A percentile compares a stretch with the other conserved stretches of the same genome.
These are phyloP conservation scores for Tympanuchus pallidicinctus DNA, from an alignment of 2,113 vertebrate genomes.

Conservation along the genomic window DNA sequence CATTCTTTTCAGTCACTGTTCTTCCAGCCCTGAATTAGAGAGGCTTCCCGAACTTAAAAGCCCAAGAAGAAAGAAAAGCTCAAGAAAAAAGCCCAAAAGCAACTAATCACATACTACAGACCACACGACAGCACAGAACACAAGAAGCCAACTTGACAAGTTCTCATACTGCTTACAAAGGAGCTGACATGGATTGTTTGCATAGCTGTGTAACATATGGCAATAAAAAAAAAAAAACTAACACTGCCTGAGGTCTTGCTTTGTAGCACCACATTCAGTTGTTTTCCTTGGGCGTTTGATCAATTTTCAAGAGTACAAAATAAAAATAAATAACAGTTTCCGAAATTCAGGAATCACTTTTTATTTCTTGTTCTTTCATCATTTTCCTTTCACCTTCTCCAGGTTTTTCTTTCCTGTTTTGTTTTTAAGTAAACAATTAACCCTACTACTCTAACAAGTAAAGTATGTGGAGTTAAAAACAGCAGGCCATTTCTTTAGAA, in stretches of 20 bases:
- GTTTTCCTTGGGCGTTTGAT: background rate
- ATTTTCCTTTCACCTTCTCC: background rate
- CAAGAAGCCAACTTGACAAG: background rate
- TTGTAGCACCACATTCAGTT: background rate
- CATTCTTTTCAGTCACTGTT: background rate
- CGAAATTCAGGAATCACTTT: background rate
- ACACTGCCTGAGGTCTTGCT: background rate
- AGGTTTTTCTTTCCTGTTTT: background rate
- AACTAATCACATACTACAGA: background rate
- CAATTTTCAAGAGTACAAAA: background rate
- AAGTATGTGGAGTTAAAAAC: background rate
- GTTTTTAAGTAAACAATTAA: background rate
- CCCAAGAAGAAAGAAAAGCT: background rate
- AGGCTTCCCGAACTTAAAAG: background rate
- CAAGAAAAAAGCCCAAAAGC: background rate
- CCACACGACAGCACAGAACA: background rate
- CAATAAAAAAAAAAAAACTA: conserved; percentile 1
- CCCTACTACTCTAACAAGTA: background rate
- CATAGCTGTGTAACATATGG: background rate
- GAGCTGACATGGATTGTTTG: background rate
- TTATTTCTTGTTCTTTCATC: background rate
- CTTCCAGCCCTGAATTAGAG: background rate
- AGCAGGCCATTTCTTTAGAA: background rate
- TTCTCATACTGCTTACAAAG: background rate
- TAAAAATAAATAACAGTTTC: background rate